A percentile compares a stretch with the other conserved stretches of the same genome.
Evolutionary conservation across 2,888 invertebrate genomes (phyloP).

Genomic region (Ditula angustiorana): DNA sequence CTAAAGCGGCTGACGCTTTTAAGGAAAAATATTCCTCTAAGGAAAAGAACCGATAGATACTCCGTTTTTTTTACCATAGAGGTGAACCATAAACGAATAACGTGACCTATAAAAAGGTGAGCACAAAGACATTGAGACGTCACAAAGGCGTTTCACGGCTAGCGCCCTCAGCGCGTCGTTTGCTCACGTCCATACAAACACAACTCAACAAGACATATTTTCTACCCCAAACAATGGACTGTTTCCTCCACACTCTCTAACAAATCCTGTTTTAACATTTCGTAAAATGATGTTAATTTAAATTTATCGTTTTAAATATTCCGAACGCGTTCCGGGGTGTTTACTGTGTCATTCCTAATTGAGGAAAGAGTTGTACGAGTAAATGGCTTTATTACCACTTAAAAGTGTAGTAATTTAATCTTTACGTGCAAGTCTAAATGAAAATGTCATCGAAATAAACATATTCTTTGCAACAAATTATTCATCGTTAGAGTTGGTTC

Average conservation of each 20-base stretch:
- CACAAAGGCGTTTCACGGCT: conserved; percentile 60
- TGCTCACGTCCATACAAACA: conserved; percentile 62
- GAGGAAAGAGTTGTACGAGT: background rate
- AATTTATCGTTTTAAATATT: conserved; percentile 25
- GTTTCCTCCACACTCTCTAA: conserved; percentile 20
- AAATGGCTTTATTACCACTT: background rate
- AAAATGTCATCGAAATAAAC: too few relatives aligned
- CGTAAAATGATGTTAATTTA: conserved; percentile 17
- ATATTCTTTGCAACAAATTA: too few relatives aligned
- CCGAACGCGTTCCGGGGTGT: conserved; percentile 21
- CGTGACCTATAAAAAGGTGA: conserved; percentile 56
- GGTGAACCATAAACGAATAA: conserved; percentile 64
- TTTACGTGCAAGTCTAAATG: background rate
- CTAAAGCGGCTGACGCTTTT: background rate
- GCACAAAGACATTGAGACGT: conserved; percentile 53
- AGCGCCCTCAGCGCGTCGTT: conserved; percentile 43
- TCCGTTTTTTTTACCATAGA: conserved; percentile 42
- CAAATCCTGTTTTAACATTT: background rate
- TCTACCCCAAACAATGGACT: conserved; percentile 51
- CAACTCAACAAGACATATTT: conserved; percentile 46
- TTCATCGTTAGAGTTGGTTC: too few relatives aligned
- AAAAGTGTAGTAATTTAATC: background rate
- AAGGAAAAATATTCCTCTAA: background rate
- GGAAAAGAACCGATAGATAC: background rate
- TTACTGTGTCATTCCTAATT: conserved; percentile 12